Conservation (phyloP, 2,888 invertebrate genomes). For the Aphodius sticticus region DNA sequence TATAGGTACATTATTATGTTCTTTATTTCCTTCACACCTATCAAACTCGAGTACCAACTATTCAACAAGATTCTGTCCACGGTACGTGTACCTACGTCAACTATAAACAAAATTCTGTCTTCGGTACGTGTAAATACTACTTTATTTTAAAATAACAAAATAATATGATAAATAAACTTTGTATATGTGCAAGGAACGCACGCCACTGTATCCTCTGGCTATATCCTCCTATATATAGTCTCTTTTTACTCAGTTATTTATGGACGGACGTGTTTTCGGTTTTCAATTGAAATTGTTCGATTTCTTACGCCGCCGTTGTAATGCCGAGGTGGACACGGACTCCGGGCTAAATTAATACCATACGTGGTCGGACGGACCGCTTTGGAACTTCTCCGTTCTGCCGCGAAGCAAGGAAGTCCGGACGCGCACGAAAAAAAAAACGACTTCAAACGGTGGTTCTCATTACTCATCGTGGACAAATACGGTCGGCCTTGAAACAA, state of each 20-base stretch:
- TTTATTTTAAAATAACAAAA: too few species aligned
- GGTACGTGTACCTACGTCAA: too few species aligned
- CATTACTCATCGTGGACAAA: neutral
- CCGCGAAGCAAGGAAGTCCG: neutral
- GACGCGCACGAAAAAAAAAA: neutral
- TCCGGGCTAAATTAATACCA: neutral
- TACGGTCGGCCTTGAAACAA: neutral
- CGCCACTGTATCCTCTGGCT: neutral
- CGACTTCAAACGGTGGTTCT: neutral
- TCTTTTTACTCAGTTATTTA: slow-evolving; percentile 15
- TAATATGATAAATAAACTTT: too few species aligned
- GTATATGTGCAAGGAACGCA: neutral
- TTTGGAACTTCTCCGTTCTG: neutral
- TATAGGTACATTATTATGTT: too few species aligned
- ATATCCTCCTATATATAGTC: neutral
- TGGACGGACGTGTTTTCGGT: slow-evolving; percentile 18
- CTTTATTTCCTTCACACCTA: too few species aligned
- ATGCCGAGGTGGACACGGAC: neutral
- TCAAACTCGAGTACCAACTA: too few species aligned
- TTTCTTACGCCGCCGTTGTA: slow-evolving; percentile 13
- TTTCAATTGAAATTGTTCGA: slow-evolving; percentile 21
- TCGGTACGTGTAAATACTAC: too few species aligned
- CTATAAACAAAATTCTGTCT: too few species aligned
- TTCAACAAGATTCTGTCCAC: too few species aligned
- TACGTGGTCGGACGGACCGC: neutral